Percentiles rank a stretch among this genome's conserved stretches.
These are phyloP conservation scores for Labeo catla DNA, from an alignment of 2,113 vertebrate species.

Conservation along the genomic window DNA sequence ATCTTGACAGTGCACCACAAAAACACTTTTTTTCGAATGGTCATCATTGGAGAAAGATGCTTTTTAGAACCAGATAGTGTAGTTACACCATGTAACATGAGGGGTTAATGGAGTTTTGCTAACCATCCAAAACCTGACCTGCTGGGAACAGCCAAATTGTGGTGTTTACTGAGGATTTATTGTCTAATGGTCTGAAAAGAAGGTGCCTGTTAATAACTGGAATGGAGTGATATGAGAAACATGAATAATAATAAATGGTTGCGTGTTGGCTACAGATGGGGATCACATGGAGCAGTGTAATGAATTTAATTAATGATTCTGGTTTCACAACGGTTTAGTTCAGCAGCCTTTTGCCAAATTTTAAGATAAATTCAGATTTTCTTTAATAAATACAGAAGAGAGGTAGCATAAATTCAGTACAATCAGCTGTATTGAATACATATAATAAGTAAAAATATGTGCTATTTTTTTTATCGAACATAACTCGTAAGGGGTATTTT, in stretches of 20 bases:
- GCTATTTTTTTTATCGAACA: not conserved
- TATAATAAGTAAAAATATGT: not conserved
- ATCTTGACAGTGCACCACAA: not conserved
- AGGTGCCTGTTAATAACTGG: not conserved
- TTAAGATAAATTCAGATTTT: too few species aligned
- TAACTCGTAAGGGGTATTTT: not conserved
- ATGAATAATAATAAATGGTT: not conserved
- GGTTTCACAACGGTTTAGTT: not conserved
- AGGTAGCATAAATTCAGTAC: not conserved
- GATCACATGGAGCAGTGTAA: not conserved
- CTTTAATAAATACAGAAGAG: not conserved
- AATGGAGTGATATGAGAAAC: not conserved
- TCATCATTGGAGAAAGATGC: not conserved
- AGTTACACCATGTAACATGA: not conserved
- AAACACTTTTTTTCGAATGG: not conserved
- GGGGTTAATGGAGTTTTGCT: not conserved
- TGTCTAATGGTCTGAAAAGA: constrained; percentile 8
- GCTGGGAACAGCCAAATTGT: not conserved
- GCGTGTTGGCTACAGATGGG: not conserved
- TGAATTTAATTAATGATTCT: not conserved
- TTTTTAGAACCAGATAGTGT: not conserved
- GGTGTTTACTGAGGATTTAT: not conserved
- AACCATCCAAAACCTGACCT: not conserved
- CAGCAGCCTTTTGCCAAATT: not conserved
- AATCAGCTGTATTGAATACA: not conserved